These are phyloP conservation scores for Phortica variegata DNA, from an alignment of 1,140 invertebrate species.

Conservation along the genomic window DNA sequence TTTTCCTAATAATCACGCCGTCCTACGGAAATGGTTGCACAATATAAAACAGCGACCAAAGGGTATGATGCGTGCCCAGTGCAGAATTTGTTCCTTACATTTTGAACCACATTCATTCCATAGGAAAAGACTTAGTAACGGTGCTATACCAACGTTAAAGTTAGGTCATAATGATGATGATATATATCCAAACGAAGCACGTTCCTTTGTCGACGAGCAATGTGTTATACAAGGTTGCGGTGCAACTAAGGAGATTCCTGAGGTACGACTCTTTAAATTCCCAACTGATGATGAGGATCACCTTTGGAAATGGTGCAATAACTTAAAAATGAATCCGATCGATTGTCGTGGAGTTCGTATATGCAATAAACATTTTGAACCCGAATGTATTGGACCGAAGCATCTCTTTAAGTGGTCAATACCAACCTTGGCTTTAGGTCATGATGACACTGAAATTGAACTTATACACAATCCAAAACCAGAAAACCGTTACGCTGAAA, in stretches of 20 bases:
- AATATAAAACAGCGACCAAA: conserved; percentile 35
- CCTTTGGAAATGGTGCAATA: conserved; percentile 51
- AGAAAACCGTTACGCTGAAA: conserved; percentile 38
- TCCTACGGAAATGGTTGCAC: conserved; percentile 48
- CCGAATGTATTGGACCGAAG: conserved; percentile 42
- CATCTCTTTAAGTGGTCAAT: conserved; percentile 46
- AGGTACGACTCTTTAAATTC: conserved; percentile 45
- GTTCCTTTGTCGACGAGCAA: conserved; percentile 41
- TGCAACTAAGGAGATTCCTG: conserved; percentile 34
- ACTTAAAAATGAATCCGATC: conserved; percentile 46
- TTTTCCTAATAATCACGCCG: conserved; percentile 37
- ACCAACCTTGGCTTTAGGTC: conserved; percentile 36
- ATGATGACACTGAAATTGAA: conserved; percentile 38
- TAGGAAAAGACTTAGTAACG: conserved; percentile 32
- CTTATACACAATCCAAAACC: conserved; percentile 39
- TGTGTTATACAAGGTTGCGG: conserved; percentile 40
- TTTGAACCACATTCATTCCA: conserved; percentile 50
- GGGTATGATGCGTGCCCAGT: conserved; percentile 30
- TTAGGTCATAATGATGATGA: conserved; percentile 42
- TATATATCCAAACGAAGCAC: conserved; percentile 45
- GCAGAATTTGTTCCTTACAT: conserved; percentile 41
- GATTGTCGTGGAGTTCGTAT: conserved; percentile 46
- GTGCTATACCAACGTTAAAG: conserved; percentile 46
- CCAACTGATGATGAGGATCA: conserved; percentile 48
- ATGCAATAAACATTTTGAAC: conserved; percentile 46